phyloP scores from a whole-genome alignment of 2,797 vertebrate species.

The Smutsia temminckii region DNA sequence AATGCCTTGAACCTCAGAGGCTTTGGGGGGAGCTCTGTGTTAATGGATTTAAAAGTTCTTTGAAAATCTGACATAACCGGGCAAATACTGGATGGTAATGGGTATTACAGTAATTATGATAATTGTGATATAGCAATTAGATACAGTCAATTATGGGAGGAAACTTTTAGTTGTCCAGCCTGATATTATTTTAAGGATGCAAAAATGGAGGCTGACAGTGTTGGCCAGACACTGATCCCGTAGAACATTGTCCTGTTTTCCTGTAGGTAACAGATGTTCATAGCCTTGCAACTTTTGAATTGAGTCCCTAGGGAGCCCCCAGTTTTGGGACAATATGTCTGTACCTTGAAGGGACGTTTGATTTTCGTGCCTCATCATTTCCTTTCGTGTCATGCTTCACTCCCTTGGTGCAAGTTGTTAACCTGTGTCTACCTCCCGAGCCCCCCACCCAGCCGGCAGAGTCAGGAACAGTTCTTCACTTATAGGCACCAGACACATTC shows the following conservation, averaged over 20 bases:
- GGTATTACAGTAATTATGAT: background rate
- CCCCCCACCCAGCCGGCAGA: background rate
- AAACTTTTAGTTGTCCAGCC: background rate
- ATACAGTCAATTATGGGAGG: background rate
- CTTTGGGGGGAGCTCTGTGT: background rate
- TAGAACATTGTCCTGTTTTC: background rate
- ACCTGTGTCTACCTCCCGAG: background rate
- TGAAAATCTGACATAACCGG: conserved; percentile 13
- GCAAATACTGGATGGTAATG: background rate
- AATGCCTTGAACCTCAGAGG: background rate
- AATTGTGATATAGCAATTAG: background rate
- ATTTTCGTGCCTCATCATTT: background rate
- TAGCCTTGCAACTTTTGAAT: background rate
- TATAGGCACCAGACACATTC: background rate
- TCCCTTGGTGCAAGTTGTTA: background rate
- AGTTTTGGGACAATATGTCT: background rate
- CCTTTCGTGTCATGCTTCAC: background rate
- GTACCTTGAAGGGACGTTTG: background rate
- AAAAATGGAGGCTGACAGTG: background rate
- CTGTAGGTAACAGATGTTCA: background rate
- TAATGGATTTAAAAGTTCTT: background rate
- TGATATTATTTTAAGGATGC: background rate
- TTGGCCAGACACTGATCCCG: background rate
- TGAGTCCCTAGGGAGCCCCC: background rate
- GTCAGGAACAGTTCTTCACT: background rate